Evolutionary conservation across 1,140 invertebrate genomes (phyloP).

Genomic region (Drosophila simulans): DNA sequence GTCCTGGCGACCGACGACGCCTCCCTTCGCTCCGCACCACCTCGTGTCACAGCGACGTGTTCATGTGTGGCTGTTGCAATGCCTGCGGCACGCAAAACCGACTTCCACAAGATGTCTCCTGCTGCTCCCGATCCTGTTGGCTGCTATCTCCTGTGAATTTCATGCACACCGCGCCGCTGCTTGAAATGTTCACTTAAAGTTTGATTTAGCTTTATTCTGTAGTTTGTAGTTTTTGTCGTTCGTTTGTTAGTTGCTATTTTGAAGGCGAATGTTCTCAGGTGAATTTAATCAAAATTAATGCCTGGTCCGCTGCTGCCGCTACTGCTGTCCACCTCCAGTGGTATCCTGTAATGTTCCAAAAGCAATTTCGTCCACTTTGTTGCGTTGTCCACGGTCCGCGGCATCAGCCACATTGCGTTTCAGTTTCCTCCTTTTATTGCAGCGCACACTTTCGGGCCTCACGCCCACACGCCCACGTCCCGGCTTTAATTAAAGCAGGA

Average conservation of each 20-base stretch:
- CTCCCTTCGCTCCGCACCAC: slow-evolving; percentile 9
- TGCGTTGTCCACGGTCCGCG: slow-evolving; percentile 75
- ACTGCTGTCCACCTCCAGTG: slow-evolving; percentile 19
- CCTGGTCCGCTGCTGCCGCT: slow-evolving; percentile 14
- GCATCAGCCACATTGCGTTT: slow-evolving; percentile 81
- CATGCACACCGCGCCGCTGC: slow-evolving; percentile 11
- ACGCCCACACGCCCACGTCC: slow-evolving; percentile 48
- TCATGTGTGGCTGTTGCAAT: slow-evolving; percentile 74
- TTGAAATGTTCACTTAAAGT: slow-evolving; percentile 12
- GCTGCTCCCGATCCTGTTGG: slow-evolving; percentile 24
- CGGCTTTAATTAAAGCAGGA: slow-evolving; percentile 78
- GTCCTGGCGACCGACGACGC: slow-evolving; percentile 15
- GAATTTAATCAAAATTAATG: slow-evolving; percentile 76
- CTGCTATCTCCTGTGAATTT: slow-evolving; percentile 1
- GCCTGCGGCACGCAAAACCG: slow-evolving; percentile 66
- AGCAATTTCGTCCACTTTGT: slow-evolving; percentile 83
- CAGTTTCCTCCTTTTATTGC: slow-evolving; percentile 55
- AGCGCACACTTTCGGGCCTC: slow-evolving; percentile 32
- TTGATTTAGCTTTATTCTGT: slow-evolving; percentile 16
- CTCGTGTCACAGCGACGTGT: slow-evolving; percentile 66
- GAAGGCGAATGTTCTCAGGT: slow-evolving; percentile 40
- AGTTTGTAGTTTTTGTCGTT: background rate
- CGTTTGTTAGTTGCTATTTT: slow-evolving; percentile 1
- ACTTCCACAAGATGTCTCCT: slow-evolving; percentile 30
- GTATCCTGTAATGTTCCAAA: slow-evolving; percentile 55